Base-by-base conservation (phyloP, 2,888 invertebrate species). In the Agrotis exclamationis region DNA sequence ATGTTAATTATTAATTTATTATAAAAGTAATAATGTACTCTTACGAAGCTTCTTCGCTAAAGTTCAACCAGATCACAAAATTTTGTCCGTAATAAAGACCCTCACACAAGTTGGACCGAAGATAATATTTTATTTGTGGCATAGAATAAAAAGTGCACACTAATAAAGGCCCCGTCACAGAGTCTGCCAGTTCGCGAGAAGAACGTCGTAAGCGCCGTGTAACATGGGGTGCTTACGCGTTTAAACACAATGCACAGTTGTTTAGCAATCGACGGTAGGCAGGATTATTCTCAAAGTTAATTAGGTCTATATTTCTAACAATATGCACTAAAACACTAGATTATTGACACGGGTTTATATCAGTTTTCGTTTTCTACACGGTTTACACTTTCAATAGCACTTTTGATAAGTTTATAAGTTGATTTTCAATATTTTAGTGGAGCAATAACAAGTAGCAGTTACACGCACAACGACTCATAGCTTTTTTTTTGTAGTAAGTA, bases 141-240 rank as follows among this genome's bases (percentile, higher is more conserved):
- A 4, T n/a, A n/a, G 3, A 48, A 9, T n/a, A n/a, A 51, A 13
- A 22, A 51, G 51, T 51, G 51, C 51, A 51, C 51, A 51, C 51
- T 51, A 51, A 20, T 53, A 53, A 53, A 53, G 53, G 53, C 53
- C 24, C 53, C 24, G 22, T 24, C 51, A 24, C 1, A 16, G 53
- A 7, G 53, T 53, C 16, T 16, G 51, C 53, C 7, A 53, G 24
- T 24, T 53, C 53, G 24, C 22, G 53, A 53, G 53, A 53, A 53
- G 24, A 53, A 53, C 53, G 53, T 53, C 24, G 16, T 16, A 53
- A 53, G 53, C 53, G 53, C 24, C 53, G 51, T 51, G 51, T 22
- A 14, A 51, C 14, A 3, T 3, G 51, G 20, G 51, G 51, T 22
- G 51, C 51, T 53, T 53, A 53, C 24, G 53, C 24, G 53, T 53